These are phyloP conservation scores for Heliconius hewitsoni DNA, from an alignment of 1,140 invertebrate genomes.

Conservation along the genomic window DNA sequence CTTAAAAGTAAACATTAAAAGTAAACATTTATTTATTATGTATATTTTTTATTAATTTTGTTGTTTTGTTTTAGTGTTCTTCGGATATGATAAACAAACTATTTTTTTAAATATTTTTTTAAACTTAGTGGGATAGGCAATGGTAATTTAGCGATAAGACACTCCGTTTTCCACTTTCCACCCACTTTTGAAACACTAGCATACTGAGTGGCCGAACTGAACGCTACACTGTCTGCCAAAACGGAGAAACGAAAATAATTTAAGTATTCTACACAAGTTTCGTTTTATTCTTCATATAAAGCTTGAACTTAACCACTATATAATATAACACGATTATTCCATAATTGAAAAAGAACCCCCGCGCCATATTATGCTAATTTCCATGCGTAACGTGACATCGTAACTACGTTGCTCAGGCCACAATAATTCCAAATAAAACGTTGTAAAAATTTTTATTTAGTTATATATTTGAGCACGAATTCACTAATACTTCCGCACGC, in stretches of 20 bases:
- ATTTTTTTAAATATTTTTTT: neutral
- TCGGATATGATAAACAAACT: neutral
- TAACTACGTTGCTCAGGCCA: conserved; percentile 48
- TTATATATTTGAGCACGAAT: conserved; percentile 44
- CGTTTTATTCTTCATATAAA: no score
- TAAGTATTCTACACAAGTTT: no score
- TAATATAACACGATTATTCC: neutral
- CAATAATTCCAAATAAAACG: conserved; percentile 59
- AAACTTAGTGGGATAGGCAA: no score
- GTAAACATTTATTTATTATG: conserved; percentile 11
- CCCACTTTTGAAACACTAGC: no score
- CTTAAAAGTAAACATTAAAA: conserved; percentile 26
- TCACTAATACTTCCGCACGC: conserved; percentile 34
- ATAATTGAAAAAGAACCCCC: conserved; percentile 21
- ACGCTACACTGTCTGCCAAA: no score
- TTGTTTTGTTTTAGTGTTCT: neutral
- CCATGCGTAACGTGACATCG: conserved; percentile 58
- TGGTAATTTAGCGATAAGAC: no score
- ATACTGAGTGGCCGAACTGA: no score
- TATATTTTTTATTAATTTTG: neutral
- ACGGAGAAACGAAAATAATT: no score
- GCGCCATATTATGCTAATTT: conserved; percentile 47
- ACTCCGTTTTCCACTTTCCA: no score
- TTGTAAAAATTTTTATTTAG: conserved; percentile 55
- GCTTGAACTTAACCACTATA: neutral